Evolutionary conservation across 2,888 invertebrate genomes (phyloP).

Genomic region (Drosophila koepferae): DNA sequence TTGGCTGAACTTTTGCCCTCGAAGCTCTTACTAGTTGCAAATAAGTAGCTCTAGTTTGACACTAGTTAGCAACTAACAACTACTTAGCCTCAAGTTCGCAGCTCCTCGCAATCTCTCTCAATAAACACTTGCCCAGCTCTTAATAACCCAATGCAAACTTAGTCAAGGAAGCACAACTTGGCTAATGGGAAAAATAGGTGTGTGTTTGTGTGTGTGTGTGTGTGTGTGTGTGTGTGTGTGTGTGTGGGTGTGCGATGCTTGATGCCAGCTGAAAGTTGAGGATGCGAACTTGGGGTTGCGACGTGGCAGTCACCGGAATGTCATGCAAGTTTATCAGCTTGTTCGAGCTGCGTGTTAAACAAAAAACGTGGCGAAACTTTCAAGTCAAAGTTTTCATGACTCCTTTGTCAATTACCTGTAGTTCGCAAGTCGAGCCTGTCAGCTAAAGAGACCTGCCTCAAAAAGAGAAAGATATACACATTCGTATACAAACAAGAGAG

Average conservation of each 20-base stretch:
- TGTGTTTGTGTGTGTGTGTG: neutral
- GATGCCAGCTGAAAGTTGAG: slow-evolving; percentile 24
- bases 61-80: slow-evolving; percentile 62
- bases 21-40: slow-evolving; percentile 21
- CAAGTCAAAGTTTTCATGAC: slow-evolving; percentile 78
- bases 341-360: slow-evolving; percentile 75
- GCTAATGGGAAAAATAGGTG: neutral
- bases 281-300: slow-evolving; percentile 36
- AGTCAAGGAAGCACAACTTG: slow-evolving; percentile 53
- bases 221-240: slow-evolving; percentile 1
- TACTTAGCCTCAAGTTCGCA: slow-evolving; percentile 56
- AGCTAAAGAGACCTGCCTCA: slow-evolving; percentile 8
- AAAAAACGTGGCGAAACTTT: slow-evolving; percentile 76
- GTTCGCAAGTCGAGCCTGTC: slow-evolving; percentile 43
- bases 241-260: slow-evolving; percentile 10
- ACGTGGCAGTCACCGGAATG: slow-evolving; percentile 57
- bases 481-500: neutral
- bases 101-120: slow-evolving; percentile 59
- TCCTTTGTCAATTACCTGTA: slow-evolving; percentile 79
- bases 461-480: neutral
- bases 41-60: slow-evolving; percentile 34
- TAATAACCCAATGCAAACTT: slow-evolving; percentile 80
- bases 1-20: slow-evolving; percentile 33
- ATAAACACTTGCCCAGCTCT: slow-evolving; percentile 79
- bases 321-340: slow-evolving; percentile 79